Conservation (phyloP, 2,113 vertebrate genomes). For the Ceyx margarethae region DNA sequence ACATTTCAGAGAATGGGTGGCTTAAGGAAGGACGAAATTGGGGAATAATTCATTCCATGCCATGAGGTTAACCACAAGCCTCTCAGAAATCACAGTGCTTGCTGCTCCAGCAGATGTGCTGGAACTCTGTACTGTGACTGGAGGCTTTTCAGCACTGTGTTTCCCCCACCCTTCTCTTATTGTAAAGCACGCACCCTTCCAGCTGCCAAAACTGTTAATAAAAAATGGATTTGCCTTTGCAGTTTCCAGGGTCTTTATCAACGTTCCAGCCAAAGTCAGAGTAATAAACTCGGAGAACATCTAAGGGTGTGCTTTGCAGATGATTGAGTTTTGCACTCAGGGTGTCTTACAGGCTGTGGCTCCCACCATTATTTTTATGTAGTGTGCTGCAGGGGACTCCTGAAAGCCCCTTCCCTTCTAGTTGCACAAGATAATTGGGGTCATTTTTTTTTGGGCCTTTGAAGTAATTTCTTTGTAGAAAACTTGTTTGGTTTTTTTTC, state of each 20-base stretch:
- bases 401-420: neutral
- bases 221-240: constrained; percentile 41
- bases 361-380: neutral
- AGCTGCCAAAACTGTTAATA: constrained; percentile 55
- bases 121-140: constrained; percentile 66
- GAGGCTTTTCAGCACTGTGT: constrained; percentile 65
- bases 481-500: neutral
- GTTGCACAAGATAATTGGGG: neutral
- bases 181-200: constrained; percentile 43
- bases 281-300: constrained; percentile 50
- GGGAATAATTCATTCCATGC: constrained; percentile 62
- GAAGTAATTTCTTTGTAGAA: neutral
- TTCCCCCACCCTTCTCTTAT: constrained; percentile 33
- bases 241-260: constrained; percentile 61
- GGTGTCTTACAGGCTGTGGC: constrained; percentile 8
- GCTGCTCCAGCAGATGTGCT: constrained; percentile 77
- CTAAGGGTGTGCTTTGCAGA: constrained; percentile 49
- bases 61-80: constrained; percentile 76
- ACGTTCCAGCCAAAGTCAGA: constrained; percentile 51
- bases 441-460: neutral
- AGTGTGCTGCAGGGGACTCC: neutral
- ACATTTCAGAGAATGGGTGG: constrained; percentile 59
- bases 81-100: constrained; percentile 66
- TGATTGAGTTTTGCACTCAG: constrained; percentile 32
- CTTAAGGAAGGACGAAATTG: constrained; percentile 63